Conservation (phyloP, 2,888 invertebrate genomes). For the Disparrhopalites patrizii region DNA sequence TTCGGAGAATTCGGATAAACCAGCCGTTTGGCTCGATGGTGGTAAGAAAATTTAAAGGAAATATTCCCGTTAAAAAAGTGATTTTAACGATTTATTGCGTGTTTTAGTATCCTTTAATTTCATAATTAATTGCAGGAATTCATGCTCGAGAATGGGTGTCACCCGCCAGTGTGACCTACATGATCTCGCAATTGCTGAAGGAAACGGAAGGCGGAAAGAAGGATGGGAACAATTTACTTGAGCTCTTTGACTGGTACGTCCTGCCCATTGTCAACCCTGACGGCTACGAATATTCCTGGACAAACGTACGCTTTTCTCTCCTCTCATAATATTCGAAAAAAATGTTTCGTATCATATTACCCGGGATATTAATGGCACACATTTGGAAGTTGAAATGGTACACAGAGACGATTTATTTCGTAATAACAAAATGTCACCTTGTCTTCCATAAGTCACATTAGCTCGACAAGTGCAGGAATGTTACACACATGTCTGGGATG, state of each 20-base stretch:
- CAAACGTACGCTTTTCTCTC: slow-evolving; percentile 56
- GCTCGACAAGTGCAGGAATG: too few relatives aligned
- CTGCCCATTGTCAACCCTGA: slow-evolving; percentile 75
- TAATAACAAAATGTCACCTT: too few relatives aligned
- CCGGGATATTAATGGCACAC: background rate
- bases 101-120: background rate
- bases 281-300: slow-evolving; percentile 77
- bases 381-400: background rate
- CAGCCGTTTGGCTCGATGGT: slow-evolving; percentile 55
- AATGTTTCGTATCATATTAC: too few relatives aligned
- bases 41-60: slow-evolving; percentile 40
- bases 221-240: slow-evolving; percentile 55
- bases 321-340: too few relatives aligned
- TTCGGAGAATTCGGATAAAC: slow-evolving; percentile 41
- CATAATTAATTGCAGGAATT: slow-evolving; percentile 56
- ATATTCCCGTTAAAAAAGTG: too few relatives aligned
- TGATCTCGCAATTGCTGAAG: slow-evolving; percentile 64
- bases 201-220: slow-evolving; percentile 53
- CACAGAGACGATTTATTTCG: too few relatives aligned
- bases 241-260: slow-evolving; percentile 63
- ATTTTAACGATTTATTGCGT: too few relatives aligned
- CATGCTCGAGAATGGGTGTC: slow-evolving; percentile 84
- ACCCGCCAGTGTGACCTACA: slow-evolving; percentile 64
- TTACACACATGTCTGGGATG: too few relatives aligned
- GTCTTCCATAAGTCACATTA: too few relatives aligned